phyloP scores from a whole-genome alignment of 2,113 vertebrate species.

The Leucoraja erinaceus region DNA sequence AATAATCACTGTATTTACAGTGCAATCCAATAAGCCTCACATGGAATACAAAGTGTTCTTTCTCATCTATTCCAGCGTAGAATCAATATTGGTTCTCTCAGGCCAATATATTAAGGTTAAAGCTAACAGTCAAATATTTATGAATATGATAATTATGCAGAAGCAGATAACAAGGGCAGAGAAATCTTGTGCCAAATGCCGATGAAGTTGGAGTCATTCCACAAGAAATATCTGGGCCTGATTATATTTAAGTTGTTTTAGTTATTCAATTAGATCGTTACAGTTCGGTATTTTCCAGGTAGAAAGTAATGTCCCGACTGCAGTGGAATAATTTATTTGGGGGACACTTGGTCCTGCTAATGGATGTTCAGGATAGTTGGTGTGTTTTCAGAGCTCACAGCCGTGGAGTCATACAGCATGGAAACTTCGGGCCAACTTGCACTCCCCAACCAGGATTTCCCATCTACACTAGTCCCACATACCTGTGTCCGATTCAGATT shows the following conservation, averaged over 20 bases:
- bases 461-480: no score
- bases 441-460: no score
- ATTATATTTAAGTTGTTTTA: neutral
- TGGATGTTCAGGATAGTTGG: neutral
- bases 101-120: neutral
- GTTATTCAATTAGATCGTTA: no score
- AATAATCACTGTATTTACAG: neutral
- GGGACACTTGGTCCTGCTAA: no score
- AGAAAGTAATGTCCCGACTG: neutral
- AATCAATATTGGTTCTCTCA: neutral
- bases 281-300: neutral
- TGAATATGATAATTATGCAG: neutral
- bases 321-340: neutral
- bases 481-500: no score
- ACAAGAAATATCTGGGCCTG: neutral
- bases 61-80: neutral
- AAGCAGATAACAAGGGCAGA: neutral
- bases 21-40: neutral
- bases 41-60: neutral
- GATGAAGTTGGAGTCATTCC: neutral
- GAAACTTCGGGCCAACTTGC: no score
- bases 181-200: neutral
- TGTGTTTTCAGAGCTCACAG: neutral
- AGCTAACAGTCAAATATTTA: neutral
- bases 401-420: no score